phyloP scores from a whole-genome alignment of 2,888 invertebrate genomes.

The Yponomeuta sedellus region DNA sequence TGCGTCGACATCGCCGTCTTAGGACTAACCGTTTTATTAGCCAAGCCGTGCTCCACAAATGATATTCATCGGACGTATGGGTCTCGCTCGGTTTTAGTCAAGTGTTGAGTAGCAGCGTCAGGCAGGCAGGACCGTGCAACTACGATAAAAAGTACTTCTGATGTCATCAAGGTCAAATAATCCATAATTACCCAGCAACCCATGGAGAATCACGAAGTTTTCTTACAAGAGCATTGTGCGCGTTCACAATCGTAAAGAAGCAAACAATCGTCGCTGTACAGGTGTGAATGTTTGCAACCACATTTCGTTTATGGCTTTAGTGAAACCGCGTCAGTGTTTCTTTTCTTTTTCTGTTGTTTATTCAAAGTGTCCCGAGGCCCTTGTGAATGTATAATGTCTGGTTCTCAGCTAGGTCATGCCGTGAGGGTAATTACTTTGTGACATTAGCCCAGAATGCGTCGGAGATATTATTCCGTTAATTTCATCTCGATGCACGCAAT shows the following conservation, averaged over 20 bases:
- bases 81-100: background rate
- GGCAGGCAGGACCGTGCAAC: slow-evolving; percentile 15
- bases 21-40: slow-evolving; percentile 74
- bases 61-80: slow-evolving; percentile 25
- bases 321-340: slow-evolving; percentile 22
- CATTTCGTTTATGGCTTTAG: slow-evolving; percentile 38
- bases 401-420: slow-evolving; percentile 16
- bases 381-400: slow-evolving; percentile 26
- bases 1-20: slow-evolving; percentile 50
- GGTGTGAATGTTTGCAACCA: slow-evolving; percentile 49
- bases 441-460: slow-evolving; percentile 29
- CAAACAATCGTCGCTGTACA: slow-evolving; percentile 62
- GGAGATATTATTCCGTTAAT: slow-evolving; percentile 22
- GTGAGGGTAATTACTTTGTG: slow-evolving; percentile 29
- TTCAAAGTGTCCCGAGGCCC: slow-evolving; percentile 26
- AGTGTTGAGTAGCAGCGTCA: slow-evolving; percentile 17
- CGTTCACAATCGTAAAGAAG: slow-evolving; percentile 29
- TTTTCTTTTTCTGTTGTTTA: slow-evolving; percentile 32
- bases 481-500: slow-evolving; percentile 4
- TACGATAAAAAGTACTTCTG: slow-evolving; percentile 1
- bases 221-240: slow-evolving; percentile 4
- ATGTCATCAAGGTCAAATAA: background rate
- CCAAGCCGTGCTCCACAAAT: slow-evolving; percentile 69
- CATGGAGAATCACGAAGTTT: background rate
- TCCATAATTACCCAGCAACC: background rate